A percentile compares a stretch with the other conserved stretches of the same genome.
Evolutionary conservation across 2,113 vertebrate species (phyloP).

Genomic region (Mesoclemmys tuberculata): DNA sequence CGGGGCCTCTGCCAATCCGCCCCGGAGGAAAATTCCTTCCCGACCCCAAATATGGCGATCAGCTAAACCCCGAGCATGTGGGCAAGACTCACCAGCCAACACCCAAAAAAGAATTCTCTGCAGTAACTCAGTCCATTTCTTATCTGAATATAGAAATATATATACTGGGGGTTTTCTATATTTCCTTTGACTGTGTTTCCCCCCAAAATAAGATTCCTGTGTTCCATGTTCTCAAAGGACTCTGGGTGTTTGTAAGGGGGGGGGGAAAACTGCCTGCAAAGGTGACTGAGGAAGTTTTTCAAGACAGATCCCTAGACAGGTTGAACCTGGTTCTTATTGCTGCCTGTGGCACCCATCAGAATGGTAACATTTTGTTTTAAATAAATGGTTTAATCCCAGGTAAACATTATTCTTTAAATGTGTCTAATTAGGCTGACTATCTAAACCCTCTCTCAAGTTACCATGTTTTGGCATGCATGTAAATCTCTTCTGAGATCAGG

Average conservation of each 20-base stretch:
- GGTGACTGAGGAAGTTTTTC: neutral
- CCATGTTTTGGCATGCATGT: neutral
- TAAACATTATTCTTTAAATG: no score
- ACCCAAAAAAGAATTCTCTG: no score
- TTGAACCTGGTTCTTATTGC: neutral
- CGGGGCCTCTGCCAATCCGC: no score
- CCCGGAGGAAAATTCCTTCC: no score
- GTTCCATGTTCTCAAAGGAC: neutral
- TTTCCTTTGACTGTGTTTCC: neutral
- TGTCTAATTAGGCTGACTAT: no score
- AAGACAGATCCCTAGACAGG: neutral
- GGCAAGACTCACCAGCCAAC: no score
- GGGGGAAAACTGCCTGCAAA: neutral
- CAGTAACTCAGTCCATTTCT: no score
- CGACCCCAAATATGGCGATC: no score
- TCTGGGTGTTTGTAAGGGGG: neutral
- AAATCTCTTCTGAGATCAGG: neutral
- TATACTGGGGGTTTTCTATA: neutral
- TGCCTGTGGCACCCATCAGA: neutral
- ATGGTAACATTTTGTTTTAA: neutral
- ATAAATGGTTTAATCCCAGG: no score
- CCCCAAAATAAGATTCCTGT: neutral
- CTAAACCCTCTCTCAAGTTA: neutral
- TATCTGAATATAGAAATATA: neutral
- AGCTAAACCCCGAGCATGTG: no score